These are phyloP conservation scores for Plagiodera versicolora DNA, from an alignment of 2,888 invertebrate genomes.

Conservation along the genomic window DNA sequence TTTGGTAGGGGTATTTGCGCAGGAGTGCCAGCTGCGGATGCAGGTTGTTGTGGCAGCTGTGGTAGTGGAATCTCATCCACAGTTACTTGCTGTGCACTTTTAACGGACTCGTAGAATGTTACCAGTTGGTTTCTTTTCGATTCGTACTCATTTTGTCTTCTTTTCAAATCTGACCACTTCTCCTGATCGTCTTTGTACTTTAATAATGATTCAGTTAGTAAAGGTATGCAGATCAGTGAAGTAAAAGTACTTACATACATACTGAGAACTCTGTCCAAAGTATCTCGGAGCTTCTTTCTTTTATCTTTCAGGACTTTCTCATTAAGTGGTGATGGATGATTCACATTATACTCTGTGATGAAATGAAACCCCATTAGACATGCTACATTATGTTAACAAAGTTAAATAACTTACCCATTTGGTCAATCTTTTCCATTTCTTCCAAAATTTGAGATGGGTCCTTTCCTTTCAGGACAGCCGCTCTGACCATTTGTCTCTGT, in stretches of 20 bases:
- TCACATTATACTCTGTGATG: slow-evolving; percentile 85
- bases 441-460: slow-evolving; percentile 93
- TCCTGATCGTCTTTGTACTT: slow-evolving; percentile 96
- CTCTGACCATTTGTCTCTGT: slow-evolving; percentile 92
- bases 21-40: slow-evolving; percentile 29
- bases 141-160: slow-evolving; percentile 91
- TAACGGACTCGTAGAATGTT: slow-evolving; percentile 92
- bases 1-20: slow-evolving; percentile 50
- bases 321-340: slow-evolving; percentile 91
- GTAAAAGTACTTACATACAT: slow-evolving; percentile 84
- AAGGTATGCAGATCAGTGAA: not conserved
- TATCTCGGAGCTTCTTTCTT: slow-evolving; percentile 91
- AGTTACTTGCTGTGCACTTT: slow-evolving; percentile 92
- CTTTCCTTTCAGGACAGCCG: slow-evolving; percentile 96
- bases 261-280: slow-evolving; percentile 89
- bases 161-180: slow-evolving; percentile 88
- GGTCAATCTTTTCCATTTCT: slow-evolving; percentile 96
- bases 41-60: slow-evolving; percentile 60
- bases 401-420: slow-evolving; percentile 78
- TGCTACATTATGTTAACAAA: not conserved
- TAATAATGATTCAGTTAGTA: slow-evolving; percentile 21
- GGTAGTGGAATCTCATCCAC: slow-evolving; percentile 95
- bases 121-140: slow-evolving; percentile 83
- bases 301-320: slow-evolving; percentile 97
- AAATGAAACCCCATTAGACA: no score